Conservation (phyloP, 2,888 invertebrate genomes). For the Electrophaes corylata region DNA sequence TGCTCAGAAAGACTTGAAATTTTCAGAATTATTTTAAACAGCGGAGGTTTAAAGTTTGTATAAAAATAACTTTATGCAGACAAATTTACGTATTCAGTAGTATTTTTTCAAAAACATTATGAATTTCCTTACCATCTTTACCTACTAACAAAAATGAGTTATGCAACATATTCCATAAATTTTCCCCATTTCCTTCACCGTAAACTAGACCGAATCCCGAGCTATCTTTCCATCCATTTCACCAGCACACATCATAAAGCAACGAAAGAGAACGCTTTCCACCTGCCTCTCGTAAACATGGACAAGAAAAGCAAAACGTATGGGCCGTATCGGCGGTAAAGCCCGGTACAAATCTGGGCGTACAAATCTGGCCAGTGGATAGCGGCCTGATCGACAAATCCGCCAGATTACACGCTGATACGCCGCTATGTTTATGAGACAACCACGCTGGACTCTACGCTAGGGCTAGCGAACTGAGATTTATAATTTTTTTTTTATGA, state of each 20-base stretch:
- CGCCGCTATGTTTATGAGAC: slow-evolving; percentile 81
- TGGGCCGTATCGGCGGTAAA: slow-evolving; percentile 76
- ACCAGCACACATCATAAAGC: slow-evolving; percentile 39
- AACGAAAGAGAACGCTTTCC: slow-evolving; percentile 50
- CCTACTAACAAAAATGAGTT: neutral
- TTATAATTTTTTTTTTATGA: neutral
- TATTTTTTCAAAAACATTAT: no score
- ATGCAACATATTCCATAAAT: neutral
- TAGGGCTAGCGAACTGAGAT: slow-evolving; percentile 50
- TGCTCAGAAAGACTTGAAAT: no score
- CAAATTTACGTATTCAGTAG: no score
- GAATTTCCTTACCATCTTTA: no score
- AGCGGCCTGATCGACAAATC: slow-evolving; percentile 84
- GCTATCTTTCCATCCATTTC: slow-evolving; percentile 28
- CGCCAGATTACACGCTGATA: slow-evolving; percentile 84
- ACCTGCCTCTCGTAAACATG: slow-evolving; percentile 77
- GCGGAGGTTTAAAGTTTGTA: no score
- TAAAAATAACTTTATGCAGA: no score
- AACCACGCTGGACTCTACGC: slow-evolving; percentile 64
- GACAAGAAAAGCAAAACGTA: slow-evolving; percentile 80
- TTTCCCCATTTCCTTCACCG: neutral
- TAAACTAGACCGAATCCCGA: slow-evolving; percentile 9
- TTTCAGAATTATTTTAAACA: no score
- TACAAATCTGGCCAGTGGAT: slow-evolving; percentile 81
- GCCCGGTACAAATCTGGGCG: slow-evolving; percentile 81